phyloP scores from a whole-genome alignment of 2,797 vertebrate genomes.

The Pseudotriccus pelzelni region DNA sequence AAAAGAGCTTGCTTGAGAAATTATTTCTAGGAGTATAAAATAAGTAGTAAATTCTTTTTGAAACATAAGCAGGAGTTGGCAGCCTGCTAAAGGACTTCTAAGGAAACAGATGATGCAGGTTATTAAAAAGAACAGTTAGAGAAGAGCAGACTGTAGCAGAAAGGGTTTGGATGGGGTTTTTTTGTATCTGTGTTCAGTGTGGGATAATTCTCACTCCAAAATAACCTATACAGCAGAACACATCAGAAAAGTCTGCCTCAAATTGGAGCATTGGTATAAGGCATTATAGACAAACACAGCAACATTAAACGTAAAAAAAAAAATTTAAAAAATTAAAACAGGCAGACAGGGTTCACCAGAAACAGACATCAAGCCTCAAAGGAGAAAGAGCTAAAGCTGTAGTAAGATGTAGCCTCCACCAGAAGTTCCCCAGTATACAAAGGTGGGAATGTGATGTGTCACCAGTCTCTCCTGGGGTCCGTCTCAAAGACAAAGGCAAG shows the following conservation, averaged over 20 bases:
- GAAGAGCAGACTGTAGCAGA: not conserved
- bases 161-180: fast-evolving
- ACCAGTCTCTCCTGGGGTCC: not conserved
- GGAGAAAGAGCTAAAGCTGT: not conserved
- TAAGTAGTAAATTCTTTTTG: not conserved
- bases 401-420: not conserved
- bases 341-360: not conserved
- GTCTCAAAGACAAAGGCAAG: not conserved
- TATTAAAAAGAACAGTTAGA: not conserved
- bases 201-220: not conserved
- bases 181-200: not conserved
- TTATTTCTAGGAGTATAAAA: not conserved
- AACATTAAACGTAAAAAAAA: not conserved
- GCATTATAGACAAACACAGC: not conserved
- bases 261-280: not conserved
- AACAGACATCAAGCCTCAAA: not conserved
- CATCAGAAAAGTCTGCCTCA: not conserved
- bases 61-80: not conserved
- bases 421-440: not conserved
- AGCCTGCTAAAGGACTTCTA: not conserved
- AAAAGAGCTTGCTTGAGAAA: not conserved
- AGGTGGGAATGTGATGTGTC: not conserved
- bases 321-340: not conserved
- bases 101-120: not conserved
- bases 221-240: not conserved